These are phyloP conservation scores for Plagodis pulveraria DNA, from an alignment of 2,888 invertebrate genomes.

Conservation along the genomic window DNA sequence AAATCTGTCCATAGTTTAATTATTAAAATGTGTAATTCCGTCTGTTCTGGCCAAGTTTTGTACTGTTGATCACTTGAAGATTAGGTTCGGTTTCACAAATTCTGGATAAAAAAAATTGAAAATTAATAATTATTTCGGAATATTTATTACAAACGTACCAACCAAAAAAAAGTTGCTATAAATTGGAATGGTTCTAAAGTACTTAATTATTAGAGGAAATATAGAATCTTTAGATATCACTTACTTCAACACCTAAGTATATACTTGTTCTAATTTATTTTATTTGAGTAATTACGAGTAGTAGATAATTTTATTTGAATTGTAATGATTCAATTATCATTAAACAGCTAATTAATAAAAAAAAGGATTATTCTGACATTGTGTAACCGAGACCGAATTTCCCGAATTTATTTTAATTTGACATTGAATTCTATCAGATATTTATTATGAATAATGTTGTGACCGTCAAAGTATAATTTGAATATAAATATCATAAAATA, in stretches of 20 bases:
- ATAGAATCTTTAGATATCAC: no score
- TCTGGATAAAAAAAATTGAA: slow-evolving; percentile 1
- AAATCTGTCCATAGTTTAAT: slow-evolving; percentile 68
- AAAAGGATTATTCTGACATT: background rate
- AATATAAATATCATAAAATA: background rate
- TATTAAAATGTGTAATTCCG: slow-evolving; percentile 43
- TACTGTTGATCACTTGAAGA: slow-evolving; percentile 1
- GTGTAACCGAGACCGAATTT: slow-evolving; percentile 6
- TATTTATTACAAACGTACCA: no score
- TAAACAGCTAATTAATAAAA: background rate
- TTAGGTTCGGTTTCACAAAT: slow-evolving; percentile 9
- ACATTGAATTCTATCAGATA: slow-evolving; percentile 17
- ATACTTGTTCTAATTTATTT: no score
- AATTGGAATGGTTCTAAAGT: no score
- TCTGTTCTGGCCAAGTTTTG: slow-evolving; percentile 33
- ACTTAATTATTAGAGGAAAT: no score
- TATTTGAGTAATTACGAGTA: no score
- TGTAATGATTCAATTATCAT: no score
- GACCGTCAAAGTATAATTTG: slow-evolving; percentile 16
- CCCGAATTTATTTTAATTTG: slow-evolving; percentile 21
- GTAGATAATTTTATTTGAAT: no score
- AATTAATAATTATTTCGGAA: no score
- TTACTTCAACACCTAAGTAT: no score
- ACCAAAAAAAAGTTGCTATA: no score
- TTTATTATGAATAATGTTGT: slow-evolving; percentile 19